Evolutionary conservation across 2,888 invertebrate genomes (phyloP).

Genomic region (Chymomyza fuscimana): DNA sequence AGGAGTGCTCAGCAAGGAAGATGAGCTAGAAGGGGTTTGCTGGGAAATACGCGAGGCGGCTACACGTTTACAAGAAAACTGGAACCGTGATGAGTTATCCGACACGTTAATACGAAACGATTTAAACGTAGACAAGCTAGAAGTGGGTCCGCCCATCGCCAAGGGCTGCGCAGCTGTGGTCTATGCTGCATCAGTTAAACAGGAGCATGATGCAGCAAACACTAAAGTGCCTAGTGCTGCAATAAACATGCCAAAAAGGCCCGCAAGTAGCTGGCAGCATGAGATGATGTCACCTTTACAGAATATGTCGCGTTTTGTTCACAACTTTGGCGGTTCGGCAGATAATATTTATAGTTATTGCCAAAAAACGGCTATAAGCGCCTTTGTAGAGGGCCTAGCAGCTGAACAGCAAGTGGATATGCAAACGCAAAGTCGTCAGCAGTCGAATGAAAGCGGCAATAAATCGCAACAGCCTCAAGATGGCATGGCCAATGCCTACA

Average conservation of each 20-base stretch:
- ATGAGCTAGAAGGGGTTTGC: slow-evolving; percentile 88
- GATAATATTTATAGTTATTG: slow-evolving; percentile 76
- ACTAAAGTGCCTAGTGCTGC: not conserved
- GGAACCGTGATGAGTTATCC: slow-evolving; percentile 76
- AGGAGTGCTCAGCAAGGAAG: slow-evolving; percentile 87
- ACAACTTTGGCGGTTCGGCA: slow-evolving; percentile 78
- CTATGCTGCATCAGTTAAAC: slow-evolving; percentile 84
- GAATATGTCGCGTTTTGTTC: slow-evolving; percentile 78
- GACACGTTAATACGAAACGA: slow-evolving; percentile 77
- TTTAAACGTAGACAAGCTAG: slow-evolving; percentile 83
- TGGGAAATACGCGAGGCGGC: slow-evolving; percentile 86
- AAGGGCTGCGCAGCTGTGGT: slow-evolving; percentile 92
- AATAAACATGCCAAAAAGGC: not conserved
- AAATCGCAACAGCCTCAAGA: not conserved
- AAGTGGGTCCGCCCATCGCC: slow-evolving; percentile 86
- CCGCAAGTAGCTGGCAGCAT: slow-evolving; percentile 39
- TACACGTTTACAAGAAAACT: slow-evolving; percentile 74
- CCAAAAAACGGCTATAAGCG: slow-evolving; percentile 65
- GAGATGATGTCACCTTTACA: slow-evolving; percentile 78
- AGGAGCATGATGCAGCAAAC: slow-evolving; percentile 18
- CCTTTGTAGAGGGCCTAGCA: slow-evolving; percentile 54
- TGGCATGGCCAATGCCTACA: not conserved
- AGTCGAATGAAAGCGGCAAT: slow-evolving; percentile 3
- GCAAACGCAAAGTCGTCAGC: slow-evolving; percentile 11
- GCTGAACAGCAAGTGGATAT: slow-evolving; percentile 10